These are phyloP conservation scores for Alectura lathami DNA, from an alignment of 2,113 vertebrate genomes.

Conservation along the genomic window DNA sequence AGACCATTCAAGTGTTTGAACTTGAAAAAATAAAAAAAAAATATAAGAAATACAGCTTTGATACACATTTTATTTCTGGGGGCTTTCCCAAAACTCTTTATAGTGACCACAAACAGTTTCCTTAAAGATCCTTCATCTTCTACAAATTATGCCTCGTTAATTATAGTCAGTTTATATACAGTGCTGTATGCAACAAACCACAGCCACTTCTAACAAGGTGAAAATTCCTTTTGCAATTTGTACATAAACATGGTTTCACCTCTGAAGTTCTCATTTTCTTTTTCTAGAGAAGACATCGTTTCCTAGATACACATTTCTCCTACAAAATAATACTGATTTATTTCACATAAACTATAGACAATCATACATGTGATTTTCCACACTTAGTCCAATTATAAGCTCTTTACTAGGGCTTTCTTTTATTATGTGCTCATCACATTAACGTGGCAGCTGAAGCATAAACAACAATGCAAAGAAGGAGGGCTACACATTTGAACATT, in stretches of 20 bases:
- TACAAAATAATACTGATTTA: background rate
- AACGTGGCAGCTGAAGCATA: background rate
- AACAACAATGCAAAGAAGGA: background rate
- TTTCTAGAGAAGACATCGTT: background rate
- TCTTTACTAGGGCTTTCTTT: background rate
- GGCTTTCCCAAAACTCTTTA: background rate
- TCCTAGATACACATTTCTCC: background rate
- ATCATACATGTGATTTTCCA: background rate
- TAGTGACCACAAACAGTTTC: background rate
- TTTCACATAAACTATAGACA: background rate
- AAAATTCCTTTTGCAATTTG: background rate
- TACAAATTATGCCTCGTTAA: background rate
- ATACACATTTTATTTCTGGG: background rate
- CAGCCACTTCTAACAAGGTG: fast-evolving
- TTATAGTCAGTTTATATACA: background rate
- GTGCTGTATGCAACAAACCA: background rate
- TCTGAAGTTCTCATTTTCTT: background rate
- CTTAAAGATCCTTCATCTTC: background rate
- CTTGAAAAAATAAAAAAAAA: background rate
- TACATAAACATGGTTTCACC: background rate
- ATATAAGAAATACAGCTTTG: background rate
- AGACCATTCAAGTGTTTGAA: background rate
- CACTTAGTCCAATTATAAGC: background rate
- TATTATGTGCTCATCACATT: background rate
- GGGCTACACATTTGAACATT: background rate